Percentiles rank a stretch among this genome's conserved stretches.
Evolutionary conservation across 37 sponge, comb jelly and placozoan genomes (phyloP).

Genomic region (Haliclona indistincta): DNA sequence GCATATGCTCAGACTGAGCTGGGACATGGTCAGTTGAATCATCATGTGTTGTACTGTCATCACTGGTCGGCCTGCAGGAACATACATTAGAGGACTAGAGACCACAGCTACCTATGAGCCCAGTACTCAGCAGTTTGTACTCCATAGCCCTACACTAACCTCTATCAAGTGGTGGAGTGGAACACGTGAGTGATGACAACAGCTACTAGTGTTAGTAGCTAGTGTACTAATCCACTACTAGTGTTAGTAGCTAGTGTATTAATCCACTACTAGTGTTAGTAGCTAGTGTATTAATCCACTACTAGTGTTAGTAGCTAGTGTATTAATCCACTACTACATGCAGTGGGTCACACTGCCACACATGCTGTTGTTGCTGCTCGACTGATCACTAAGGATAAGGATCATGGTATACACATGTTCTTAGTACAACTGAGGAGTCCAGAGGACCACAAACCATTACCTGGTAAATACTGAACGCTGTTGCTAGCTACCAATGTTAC

Average conservation of each 20-base stretch:
- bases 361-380: conserved; percentile 82
- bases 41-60: background rate
- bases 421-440: conserved; percentile 85
- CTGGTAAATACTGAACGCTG: no score
- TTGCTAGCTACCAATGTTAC: no score
- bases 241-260: no score
- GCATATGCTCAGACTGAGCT: conserved; percentile 95
- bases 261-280: no score
- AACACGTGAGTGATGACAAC: conserved; percentile 77
- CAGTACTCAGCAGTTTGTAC: conserved; percentile 75
- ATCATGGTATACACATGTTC: conserved; percentile 80
- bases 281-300: no score
- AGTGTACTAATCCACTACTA: no score
- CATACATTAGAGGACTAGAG: conserved; percentile 85
- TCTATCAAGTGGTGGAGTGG: conserved; percentile 95
- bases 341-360: conserved; percentile 83
- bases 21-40: conserved; percentile 76
- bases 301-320: no score
- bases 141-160: conserved; percentile 84
- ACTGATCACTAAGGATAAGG: conserved; percentile 77
- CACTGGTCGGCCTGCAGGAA: conserved; percentile 37
- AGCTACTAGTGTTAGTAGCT: no score
- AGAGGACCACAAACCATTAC: conserved; percentile 87
- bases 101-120: conserved; percentile 88
- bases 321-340: no score